These are phyloP conservation scores for Blera fallax DNA, from an alignment of 2,888 invertebrate genomes.

Conservation along the genomic window DNA sequence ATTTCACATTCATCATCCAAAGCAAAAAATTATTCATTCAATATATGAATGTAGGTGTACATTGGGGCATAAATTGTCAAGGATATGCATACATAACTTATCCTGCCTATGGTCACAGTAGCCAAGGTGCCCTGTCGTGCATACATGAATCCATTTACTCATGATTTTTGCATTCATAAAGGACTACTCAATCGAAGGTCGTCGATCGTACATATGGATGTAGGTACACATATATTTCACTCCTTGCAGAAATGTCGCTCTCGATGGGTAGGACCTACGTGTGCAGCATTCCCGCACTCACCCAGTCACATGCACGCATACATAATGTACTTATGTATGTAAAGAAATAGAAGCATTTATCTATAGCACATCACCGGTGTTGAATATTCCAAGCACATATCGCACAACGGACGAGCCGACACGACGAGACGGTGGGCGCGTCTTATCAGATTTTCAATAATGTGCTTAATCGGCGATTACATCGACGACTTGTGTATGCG, in stretches of 20 bases:
- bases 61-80: constrained; percentile 1
- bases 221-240: no score
- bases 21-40: neutral
- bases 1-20: constrained; percentile 32
- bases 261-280: constrained; percentile 6
- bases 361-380: constrained; percentile 15
- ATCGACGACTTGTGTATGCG: constrained; percentile 58
- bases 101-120: neutral
- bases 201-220: constrained; percentile 19
- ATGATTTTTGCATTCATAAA: constrained; percentile 54
- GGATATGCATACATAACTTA: neutral
- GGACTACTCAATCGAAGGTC: constrained; percentile 46
- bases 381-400: constrained; percentile 63
- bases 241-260: neutral
- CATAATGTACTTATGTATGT: no score
- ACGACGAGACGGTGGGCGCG: neutral
- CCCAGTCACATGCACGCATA: neutral
- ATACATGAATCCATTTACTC: neutral
- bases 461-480: constrained; percentile 68
- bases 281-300: constrained; percentile 21
- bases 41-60: no score
- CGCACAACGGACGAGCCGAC: constrained; percentile 14
- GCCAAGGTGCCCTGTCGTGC: neutral
- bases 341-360: neutral
- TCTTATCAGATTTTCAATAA: constrained; percentile 68